Conservation (phyloP, 1,140 invertebrate species). For the Cepaea nemoralis region DNA sequence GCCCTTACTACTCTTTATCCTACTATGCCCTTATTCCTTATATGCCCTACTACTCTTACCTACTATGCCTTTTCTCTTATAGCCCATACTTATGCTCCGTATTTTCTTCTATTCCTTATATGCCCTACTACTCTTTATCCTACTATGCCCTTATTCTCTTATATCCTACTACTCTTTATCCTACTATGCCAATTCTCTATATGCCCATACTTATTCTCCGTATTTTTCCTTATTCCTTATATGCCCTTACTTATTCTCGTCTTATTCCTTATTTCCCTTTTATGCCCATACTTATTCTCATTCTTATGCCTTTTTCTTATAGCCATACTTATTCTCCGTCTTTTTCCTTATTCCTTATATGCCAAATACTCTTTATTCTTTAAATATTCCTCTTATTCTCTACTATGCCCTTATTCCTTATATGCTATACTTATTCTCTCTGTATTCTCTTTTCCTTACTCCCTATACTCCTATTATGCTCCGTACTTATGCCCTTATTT, state of each 20-base stretch:
- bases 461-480: neutral
- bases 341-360: neutral
- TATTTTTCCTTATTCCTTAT: neutral
- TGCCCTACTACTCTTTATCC: neutral
- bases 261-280: neutral
- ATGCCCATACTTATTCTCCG: neutral
- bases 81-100: neutral
- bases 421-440: neutral
- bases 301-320: neutral
- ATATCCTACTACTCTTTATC: neutral
- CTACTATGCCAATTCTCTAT: neutral
- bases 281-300: neutral
- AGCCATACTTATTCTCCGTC: constrained; percentile 9
- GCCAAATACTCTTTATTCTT: neutral
- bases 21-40: neutral
- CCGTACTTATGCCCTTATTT: constrained; percentile 5
- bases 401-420: neutral
- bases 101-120: neutral
- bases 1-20: neutral
- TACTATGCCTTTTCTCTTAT: neutral
- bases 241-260: neutral
- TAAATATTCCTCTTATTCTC: neutral
- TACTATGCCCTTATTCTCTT: neutral
- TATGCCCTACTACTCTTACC: neutral
- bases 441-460: neutral